These are phyloP conservation scores for Hexactinellida sp. DNA, from an alignment of 37 sponge, comb jelly and placozoan species.

Conservation along the genomic window DNA sequence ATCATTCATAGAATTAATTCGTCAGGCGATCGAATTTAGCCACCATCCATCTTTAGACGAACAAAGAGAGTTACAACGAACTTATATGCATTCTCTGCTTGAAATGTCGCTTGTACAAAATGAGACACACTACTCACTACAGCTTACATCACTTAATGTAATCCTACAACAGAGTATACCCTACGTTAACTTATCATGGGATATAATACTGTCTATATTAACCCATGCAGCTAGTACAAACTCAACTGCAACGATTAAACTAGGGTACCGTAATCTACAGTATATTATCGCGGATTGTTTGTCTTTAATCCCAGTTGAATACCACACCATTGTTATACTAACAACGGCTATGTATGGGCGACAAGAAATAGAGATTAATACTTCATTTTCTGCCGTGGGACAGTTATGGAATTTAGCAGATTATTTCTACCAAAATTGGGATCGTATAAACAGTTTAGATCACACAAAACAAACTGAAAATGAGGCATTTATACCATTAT, in stretches of 20 bases:
- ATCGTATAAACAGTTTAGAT: not conserved
- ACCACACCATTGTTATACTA: slow-evolving; percentile 54
- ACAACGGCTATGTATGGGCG: slow-evolving; percentile 53
- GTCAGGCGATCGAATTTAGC: not conserved
- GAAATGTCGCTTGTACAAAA: not conserved
- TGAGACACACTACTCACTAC: not conserved
- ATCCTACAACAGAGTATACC: not conserved
- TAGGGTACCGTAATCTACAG: slow-evolving; percentile 78
- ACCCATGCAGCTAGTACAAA: not conserved
- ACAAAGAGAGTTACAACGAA: not conserved
- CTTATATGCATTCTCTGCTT: not conserved
- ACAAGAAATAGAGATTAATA: slow-evolving; percentile 78
- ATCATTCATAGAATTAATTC: not conserved
- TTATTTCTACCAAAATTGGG: slow-evolving; percentile 57
- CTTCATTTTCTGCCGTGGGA: slow-evolving; percentile 85
- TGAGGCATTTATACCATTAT: not conserved
- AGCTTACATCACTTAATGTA: not conserved
- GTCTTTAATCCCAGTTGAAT: slow-evolving; percentile 42
- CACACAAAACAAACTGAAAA: not conserved
- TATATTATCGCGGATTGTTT: slow-evolving; percentile 79
- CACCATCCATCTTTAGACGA: slow-evolving; percentile 15
- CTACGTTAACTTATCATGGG: not conserved
- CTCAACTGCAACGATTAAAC: slow-evolving; percentile 22
- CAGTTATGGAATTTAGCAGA: slow-evolving; percentile 93
- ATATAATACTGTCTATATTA: not conserved